A percentile compares a stretch with the other conserved stretches of the same genome.
Conservation (phyloP, 2,797 vertebrate genomes). For the Gadopsis marmoratus region DNA sequence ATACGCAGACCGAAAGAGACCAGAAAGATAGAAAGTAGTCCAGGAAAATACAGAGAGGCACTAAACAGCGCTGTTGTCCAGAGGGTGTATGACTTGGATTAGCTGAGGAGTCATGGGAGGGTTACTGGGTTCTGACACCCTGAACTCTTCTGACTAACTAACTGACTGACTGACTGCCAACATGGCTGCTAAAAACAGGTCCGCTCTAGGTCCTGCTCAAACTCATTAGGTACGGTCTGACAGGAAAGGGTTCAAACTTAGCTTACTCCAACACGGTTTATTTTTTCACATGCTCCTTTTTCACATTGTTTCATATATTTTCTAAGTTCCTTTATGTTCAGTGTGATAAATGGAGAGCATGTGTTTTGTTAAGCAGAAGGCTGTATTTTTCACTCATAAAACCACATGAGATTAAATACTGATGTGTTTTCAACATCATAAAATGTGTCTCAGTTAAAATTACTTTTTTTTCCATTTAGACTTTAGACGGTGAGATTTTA, state of each 20-base stretch:
- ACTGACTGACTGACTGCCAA: not conserved
- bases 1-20: constrained; percentile 13
- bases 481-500: not conserved
- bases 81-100: constrained; percentile 68
- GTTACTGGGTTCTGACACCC: constrained; percentile 71
- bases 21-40: constrained; percentile 31
- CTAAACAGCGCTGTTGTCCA: constrained; percentile 37
- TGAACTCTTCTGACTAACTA: constrained; percentile 54
- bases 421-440: not conserved
- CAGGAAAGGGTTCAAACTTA: not conserved
- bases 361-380: not conserved
- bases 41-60: constrained; percentile 46
- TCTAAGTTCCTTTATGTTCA: constrained; percentile 1
- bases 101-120: constrained; percentile 59
- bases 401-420: not conserved
- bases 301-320: not conserved
- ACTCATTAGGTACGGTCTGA: not conserved
- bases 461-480: not conserved
- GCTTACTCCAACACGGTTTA: not conserved
- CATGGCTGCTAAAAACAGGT: constrained; percentile 20
- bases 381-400: not conserved
- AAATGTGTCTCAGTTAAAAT: not conserved
- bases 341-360: not conserved
- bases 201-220: too few relatives aligned
- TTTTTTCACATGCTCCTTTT: not conserved